Evolutionary conservation across 2,797 vertebrate genomes (phyloP), one percentile per base, ranked within the genome.

Genomic region (Microctenopoma lineatum): DNA sequence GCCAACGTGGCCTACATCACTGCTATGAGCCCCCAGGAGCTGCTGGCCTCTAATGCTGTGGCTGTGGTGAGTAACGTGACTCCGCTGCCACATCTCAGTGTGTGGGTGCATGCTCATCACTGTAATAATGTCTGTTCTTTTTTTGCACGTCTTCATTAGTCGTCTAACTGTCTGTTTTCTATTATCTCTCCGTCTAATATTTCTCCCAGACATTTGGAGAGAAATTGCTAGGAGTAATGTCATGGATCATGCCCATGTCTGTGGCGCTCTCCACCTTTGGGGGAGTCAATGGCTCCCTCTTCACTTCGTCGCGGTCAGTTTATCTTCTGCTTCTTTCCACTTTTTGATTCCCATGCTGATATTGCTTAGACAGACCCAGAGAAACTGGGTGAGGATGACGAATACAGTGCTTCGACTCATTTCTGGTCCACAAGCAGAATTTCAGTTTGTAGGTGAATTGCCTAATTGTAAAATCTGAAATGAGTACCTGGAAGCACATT

Each of bases 221-320:
- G 89, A 97, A 97, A 91, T 93, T 97, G 67, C 88, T 98, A 42
- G 97, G 97, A 4, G 95, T 96, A 73, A 96, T 97, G 96, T 89
- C 96, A 25, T 98, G 97, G 96, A 96, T 97, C 90, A 98, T 98
- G 96, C 97, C 97, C 88, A 96, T 98, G 85, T 97, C 96, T 1
- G 97, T 98, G 73, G 96, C 97, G 57, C 93, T 97, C 50, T 97
- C 96, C 75, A 98, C 97, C 65, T 98, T 98, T 41, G 96, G 96
- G 45, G 97, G 97, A 34, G 97, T 97, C 77, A 98, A 98, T 46
- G 97, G 96, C 7, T 98, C 96, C 70, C 95, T 98, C 71, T 98
- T 98, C 84, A 98, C 97, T 44, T 97, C 96, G 16, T 97, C 97
- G 71, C 92, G 96, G 96, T 97, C 53, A 93, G 95, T 85, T 11